These are phyloP conservation scores for Mohoua ochrocephala DNA, from an alignment of 2,113 vertebrate genomes.

Conservation along the genomic window DNA sequence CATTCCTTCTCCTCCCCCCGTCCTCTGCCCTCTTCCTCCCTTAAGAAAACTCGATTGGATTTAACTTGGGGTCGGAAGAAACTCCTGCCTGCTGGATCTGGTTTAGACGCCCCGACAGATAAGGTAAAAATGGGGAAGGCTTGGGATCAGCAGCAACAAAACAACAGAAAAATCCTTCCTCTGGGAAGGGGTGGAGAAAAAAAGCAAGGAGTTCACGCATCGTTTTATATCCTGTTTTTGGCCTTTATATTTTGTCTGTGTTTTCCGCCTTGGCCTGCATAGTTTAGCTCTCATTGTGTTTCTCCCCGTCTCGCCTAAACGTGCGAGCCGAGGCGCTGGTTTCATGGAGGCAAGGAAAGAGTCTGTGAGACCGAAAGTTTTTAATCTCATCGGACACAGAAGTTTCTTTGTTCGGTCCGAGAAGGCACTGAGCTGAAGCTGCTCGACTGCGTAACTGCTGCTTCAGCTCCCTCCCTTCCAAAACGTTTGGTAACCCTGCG, in stretches of 20 bases:
- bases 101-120: background rate
- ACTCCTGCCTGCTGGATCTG: background rate
- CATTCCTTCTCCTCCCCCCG: too few species aligned
- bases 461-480: background rate
- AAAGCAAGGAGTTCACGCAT: slow-evolving; percentile 5
- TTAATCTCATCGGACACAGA: slow-evolving; percentile 41
- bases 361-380: slow-evolving; percentile 27
- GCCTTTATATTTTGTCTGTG: background rate
- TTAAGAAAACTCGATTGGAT: background rate
- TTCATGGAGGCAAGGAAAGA: background rate
- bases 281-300: background rate
- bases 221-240: slow-evolving; percentile 28
- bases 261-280: background rate
- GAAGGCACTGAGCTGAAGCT: slow-evolving; percentile 44
- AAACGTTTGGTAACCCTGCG: background rate
- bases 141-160: background rate
- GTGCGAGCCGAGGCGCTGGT: background rate
- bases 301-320: background rate
- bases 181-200: background rate
- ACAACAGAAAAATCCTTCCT: background rate
- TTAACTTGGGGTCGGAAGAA: background rate
- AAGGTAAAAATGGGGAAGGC: slow-evolving; percentile 19
- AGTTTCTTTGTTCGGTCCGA: slow-evolving; percentile 65
- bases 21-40: background rate
- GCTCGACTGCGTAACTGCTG: background rate